Conservation (phyloP, 2,797 vertebrate species). For the Neopelma chrysocephalum region DNA sequence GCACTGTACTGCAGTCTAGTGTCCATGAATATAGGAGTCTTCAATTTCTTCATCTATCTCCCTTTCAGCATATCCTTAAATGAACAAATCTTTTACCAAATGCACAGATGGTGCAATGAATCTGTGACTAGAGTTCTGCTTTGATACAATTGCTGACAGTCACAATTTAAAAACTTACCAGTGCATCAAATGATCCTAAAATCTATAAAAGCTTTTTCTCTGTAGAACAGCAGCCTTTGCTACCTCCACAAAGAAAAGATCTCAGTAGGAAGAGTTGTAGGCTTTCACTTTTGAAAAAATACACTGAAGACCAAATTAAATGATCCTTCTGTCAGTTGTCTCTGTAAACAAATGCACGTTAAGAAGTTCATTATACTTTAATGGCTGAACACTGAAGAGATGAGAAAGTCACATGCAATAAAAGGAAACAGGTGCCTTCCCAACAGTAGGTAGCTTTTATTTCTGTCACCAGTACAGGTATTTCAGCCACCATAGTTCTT, state of each 20-base stretch:
- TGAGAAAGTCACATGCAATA: neutral
- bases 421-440: neutral
- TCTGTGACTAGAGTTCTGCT: conserved; percentile 65
- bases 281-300: conserved; percentile 14
- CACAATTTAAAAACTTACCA: conserved; percentile 41
- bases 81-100: conserved; percentile 51
- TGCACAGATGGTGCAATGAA: conserved; percentile 57
- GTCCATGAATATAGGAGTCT: neutral
- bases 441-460: neutral
- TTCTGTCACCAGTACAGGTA: neutral
- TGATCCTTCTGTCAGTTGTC: neutral
- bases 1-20: neutral
- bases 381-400: neutral
- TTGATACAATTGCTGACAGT: conserved; percentile 39
- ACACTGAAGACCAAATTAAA: neutral
- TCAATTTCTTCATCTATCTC: conserved; percentile 21
- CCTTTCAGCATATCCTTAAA: conserved; percentile 52
- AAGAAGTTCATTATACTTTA: neutral
- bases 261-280: neutral
- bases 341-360: neutral
- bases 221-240: neutral
- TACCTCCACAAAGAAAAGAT: neutral
- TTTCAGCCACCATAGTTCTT: neutral
- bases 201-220: conserved; percentile 2
- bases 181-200: neutral